Percentiles rank a stretch among this genome's conserved stretches.
phyloP scores from a whole-genome alignment of 2,888 invertebrate species.

The Thalpophila matura region DNA sequence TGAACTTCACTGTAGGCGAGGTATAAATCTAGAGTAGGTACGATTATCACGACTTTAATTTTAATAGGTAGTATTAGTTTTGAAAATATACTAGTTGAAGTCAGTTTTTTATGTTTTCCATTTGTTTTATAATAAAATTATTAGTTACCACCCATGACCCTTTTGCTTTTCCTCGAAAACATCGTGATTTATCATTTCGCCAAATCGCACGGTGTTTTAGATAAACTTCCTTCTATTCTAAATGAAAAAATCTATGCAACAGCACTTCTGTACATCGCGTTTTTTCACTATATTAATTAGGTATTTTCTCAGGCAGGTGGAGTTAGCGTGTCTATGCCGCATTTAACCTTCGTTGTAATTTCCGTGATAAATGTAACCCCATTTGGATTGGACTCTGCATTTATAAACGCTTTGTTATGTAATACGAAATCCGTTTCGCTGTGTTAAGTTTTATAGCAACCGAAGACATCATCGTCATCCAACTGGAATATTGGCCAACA shows the following conservation, averaged over 20 bases:
- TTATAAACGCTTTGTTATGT: conserved; percentile 61
- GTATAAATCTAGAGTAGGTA: neutral
- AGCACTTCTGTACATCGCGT: conserved; percentile 37
- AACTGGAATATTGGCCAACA: neutral
- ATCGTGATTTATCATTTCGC: neutral
- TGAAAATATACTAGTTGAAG: no score
- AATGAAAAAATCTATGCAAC: conserved; percentile 30
- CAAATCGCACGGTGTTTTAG: neutral
- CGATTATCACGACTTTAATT: no score
- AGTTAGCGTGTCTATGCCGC: conserved; percentile 78
- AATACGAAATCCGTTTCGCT: conserved; percentile 50
- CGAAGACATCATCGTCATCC: neutral
- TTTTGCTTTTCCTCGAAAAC: neutral
- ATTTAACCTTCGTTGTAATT: conserved; percentile 81
- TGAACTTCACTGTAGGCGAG: neutral
- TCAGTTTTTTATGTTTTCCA: neutral
- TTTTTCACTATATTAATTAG: conserved; percentile 60
- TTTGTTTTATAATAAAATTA: no score
- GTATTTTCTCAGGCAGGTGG: conserved; percentile 69
- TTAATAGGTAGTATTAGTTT: no score
- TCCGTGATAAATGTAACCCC: conserved; percentile 78
- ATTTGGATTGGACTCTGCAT: conserved; percentile 72
- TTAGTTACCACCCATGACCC: neutral
- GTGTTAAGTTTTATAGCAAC: conserved; percentile 18
- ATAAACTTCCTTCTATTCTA: conserved; percentile 2